These are phyloP conservation scores for Macrostomum lignano DNA, from an alignment of 1,140 invertebrate species.

Conservation along the genomic window DNA sequence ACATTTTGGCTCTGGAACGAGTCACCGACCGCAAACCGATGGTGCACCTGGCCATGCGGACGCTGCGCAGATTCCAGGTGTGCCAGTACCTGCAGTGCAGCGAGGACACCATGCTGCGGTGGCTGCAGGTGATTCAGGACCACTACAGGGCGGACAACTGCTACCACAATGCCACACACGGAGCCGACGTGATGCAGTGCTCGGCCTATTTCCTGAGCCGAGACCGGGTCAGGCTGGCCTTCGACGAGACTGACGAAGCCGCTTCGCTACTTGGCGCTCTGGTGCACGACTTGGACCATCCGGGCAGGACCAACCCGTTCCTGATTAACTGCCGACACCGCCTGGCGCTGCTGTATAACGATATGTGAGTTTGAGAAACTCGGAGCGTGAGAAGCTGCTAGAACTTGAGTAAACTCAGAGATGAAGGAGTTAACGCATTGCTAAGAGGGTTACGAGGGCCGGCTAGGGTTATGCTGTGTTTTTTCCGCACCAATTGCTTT, in stretches of 20 bases:
- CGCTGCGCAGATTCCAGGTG: constrained; percentile 41
- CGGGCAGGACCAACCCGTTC: constrained; percentile 28
- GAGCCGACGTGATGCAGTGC: constrained; percentile 10
- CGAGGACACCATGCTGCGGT: constrained; percentile 51
- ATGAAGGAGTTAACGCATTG: no score
- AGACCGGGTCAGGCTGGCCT: constrained; percentile 43
- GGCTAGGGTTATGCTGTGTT: no score
- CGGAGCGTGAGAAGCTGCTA: no score
- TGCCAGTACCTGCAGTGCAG: constrained; percentile 45
- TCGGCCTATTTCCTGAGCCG: constrained; percentile 43
- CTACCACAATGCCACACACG: constrained; percentile 29
- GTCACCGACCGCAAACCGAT: no score
- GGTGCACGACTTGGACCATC: constrained; percentile 27
- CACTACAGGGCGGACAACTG: constrained; percentile 19
- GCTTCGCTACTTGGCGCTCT: constrained; percentile 54
- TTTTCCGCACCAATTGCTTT: no score
- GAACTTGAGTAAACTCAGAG: no score
- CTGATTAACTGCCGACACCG: constrained; percentile 26
- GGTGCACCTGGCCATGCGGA: constrained; percentile 49
- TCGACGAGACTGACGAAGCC: no score
- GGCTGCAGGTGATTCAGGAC: constrained; percentile 34
- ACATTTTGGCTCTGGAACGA: no score
- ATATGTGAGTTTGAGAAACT: no score
- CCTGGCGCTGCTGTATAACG: constrained; percentile 22
- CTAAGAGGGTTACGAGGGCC: no score